Base-by-base conservation (phyloP, 2,888 invertebrate genomes). In the Drosophila fungiperda region DNA sequence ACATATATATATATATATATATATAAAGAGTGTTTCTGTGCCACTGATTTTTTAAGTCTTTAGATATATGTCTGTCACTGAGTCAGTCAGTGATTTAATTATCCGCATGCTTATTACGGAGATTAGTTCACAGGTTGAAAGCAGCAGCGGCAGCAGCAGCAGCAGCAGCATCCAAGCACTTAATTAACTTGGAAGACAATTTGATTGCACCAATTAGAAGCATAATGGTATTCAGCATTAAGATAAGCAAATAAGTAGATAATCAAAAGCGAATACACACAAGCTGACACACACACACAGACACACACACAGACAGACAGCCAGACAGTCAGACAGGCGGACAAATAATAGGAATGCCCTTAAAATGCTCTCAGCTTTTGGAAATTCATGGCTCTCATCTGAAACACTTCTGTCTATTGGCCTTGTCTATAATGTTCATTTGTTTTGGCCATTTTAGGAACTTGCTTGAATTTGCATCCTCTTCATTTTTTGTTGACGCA, bases 191-290 rank as follows among this genome's bases (percentile, higher is more conserved):
- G 42, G 66, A 74, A 75, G 78, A 67, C 75, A 81, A 75, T 87
- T 83, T 87, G 79, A 83, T 87, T 87, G 65, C 72, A 62, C 63
- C 78, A 87, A 83, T 83, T 87, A 78, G 74, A 53, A 57, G 45
- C 49, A 66, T 80, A 80, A 81, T 76, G 59, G 63, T 57, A 68
- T 78, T 73, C 67, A 67, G 65, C 77, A 70, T 49, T 57, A 33
- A n/a, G 65, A 38, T 33, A 26, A n/a, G 42, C 45, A 70, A 42
- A 48, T 32, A 58, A 26, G 52, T 42, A 66, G 59, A 61, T n/a
- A 65, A 35, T 49, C 50, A 60, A 42, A 57, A 33, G 50, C 32
- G 20, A 29, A 23, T 32, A 52, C 50, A 49, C 17, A 42, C 40
- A 59, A 29, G 32, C 23, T 48, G 26, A 54, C 35, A 40, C 42